A percentile compares a stretch with the other conserved stretches of the same genome.
Conservation (phyloP, 1,140 invertebrate genomes). For the Frieseomelitta varia region DNA sequence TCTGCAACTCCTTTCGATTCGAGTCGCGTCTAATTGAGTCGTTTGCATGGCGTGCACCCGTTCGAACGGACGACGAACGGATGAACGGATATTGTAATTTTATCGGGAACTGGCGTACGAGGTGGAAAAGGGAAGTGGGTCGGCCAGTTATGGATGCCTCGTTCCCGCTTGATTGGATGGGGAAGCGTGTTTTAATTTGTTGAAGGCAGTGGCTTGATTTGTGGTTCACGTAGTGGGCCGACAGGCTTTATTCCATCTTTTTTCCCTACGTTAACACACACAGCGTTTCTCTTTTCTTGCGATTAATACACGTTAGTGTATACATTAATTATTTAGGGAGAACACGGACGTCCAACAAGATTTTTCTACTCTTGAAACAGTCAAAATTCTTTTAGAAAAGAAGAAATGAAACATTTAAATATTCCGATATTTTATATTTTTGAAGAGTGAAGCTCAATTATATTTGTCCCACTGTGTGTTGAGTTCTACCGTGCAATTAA, state of each 20-base stretch:
- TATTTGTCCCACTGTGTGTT: too few species aligned
- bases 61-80: not conserved
- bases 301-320: too few species aligned
- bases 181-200: slow-evolving; percentile 36
- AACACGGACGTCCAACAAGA: not conserved
- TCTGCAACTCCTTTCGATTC: slow-evolving; percentile 27
- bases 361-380: not conserved
- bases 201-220: slow-evolving; percentile 11
- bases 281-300: too few species aligned
- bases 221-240: not conserved
- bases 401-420: not conserved
- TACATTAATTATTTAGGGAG: too few species aligned
- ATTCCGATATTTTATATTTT: not conserved
- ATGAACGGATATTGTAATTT: slow-evolving; percentile 46
- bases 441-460: not conserved
- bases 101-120: slow-evolving; percentile 21
- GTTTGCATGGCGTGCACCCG: slow-evolving; percentile 12
- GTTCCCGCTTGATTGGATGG: slow-evolving; percentile 33
- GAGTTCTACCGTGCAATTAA: too few species aligned
- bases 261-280: too few species aligned
- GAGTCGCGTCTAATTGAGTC: slow-evolving; percentile 15
- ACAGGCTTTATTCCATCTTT: not conserved
- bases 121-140: slow-evolving; percentile 23
- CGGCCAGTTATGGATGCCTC: slow-evolving; percentile 5
- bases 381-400: not conserved